Evolutionary conservation across 2,888 invertebrate species (phyloP), one percentile per base, ranked within the genome.

Genomic region (Catocala fraxini): DNA sequence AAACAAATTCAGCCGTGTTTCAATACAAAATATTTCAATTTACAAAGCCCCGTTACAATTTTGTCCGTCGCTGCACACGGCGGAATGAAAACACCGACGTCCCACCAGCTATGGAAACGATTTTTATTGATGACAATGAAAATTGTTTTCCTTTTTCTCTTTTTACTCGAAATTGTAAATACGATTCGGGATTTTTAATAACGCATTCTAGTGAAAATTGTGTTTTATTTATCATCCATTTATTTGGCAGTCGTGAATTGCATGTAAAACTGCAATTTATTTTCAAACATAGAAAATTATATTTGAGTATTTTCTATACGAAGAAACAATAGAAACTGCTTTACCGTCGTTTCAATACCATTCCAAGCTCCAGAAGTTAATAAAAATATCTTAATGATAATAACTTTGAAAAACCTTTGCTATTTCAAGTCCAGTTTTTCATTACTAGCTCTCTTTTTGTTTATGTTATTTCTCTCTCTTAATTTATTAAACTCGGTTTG

Each of bases 11-110:
- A 9, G 51, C 42, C 39, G 41, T 57, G 57, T 58, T 51, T 53
- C 41, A 57, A 58, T 41, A 54, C 59, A 65, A 56, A 63, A 62
- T 66, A 74, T 65, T 70, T 73, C 59, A 70, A 70, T 74, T 63
- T 59, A 56, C 57, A 53, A 63, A 68, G 59, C 52, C 57, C 59
- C 63, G 65, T 77, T 64, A 77, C 75, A 74, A 75, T 77, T 75
- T 71, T 59, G 63, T 59, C 53, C 65, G 39, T 63, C 48, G 48
- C 52, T 77, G 75, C 71, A 74, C 71, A 75, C 61, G 45, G 58
- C 33, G 25, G 54, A 59, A 56, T 55, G 58, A 63, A 70, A 77
- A 78, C 61, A 61, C 56, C 47, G 34, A 5, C 52, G 51, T 41
- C 41, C 59, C 52, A 56, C 39, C 49, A 60, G 41, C 68, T 42